Conservation (phyloP, 2,113 vertebrate species). For the Dinomys branickii region DNA sequence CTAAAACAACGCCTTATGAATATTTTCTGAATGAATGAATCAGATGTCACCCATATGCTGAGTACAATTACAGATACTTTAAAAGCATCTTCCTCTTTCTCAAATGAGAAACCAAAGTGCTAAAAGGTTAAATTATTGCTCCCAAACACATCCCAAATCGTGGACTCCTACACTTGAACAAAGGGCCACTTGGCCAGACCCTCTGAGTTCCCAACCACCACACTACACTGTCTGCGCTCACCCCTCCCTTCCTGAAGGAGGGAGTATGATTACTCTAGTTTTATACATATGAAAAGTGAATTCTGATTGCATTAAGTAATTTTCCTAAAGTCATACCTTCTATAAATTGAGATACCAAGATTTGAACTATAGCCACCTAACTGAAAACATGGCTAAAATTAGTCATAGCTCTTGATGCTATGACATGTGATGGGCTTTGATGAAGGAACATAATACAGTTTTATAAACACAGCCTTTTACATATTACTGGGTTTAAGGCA, state of each 20-base stretch:
- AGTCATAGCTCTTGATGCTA: not conserved
- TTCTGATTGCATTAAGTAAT: not conserved
- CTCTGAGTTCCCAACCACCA: not conserved
- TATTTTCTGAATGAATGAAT: not conserved
- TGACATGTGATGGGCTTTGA: not conserved
- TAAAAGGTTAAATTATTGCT: not conserved
- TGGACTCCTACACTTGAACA: not conserved
- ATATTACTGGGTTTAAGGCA: not conserved
- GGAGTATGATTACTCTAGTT: not conserved
- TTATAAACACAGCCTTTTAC: not conserved
- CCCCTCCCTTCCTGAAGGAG: not conserved
- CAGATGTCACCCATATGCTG: not conserved
- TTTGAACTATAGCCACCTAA: not conserved
- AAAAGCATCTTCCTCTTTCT: not conserved
- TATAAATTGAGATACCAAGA: not conserved
- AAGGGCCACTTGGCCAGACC: not conserved
- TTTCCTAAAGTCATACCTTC: not conserved
- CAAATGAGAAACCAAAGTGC: not conserved
- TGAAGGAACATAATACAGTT: not conserved
- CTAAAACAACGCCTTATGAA: slow-evolving; percentile 16
- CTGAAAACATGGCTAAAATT: slow-evolving; percentile 31
- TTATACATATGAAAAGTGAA: not conserved
- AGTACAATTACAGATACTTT: not conserved
- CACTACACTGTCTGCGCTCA: not conserved
- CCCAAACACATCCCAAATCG: not conserved